phyloP scores from a whole-genome alignment of 2,797 vertebrate genomes.

The Phaenicophaeus curvirostris region DNA sequence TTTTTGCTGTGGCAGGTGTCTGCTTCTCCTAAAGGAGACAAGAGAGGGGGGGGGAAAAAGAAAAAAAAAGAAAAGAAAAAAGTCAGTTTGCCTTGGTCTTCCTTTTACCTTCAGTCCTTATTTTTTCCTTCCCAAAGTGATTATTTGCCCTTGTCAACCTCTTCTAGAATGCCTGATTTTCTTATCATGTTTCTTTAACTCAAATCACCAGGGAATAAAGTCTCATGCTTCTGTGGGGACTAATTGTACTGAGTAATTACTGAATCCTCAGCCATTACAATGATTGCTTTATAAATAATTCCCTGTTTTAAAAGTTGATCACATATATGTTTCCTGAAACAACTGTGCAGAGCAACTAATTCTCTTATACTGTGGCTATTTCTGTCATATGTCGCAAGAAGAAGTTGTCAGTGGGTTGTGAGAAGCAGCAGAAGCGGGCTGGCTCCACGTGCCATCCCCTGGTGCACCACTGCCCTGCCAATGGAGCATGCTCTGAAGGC shows the following conservation, averaged over 20 bases:
- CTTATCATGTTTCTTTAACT: neutral
- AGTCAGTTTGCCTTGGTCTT: neutral
- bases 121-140: no score
- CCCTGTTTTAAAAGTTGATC: neutral
- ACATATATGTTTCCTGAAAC: neutral
- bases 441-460: accelerated
- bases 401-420: accelerated
- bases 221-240: neutral
- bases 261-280: neutral
- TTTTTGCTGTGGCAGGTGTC: neutral
- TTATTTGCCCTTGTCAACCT: neutral
- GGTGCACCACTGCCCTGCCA: accelerated
- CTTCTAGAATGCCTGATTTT: neutral
- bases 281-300: constrained; percentile 16
- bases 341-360: neutral
- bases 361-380: neutral
- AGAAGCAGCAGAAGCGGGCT: neutral
- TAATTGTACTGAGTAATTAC: constrained; percentile 6
- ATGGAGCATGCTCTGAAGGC: accelerated
- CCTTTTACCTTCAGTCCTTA: neutral
- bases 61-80: neutral
- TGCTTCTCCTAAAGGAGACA: neutral
- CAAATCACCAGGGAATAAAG: neutral
- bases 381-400: neutral
- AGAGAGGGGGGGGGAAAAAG: neutral